Conservation (phyloP, 2,888 invertebrate species). For the Oligia fasciuncula region DNA sequence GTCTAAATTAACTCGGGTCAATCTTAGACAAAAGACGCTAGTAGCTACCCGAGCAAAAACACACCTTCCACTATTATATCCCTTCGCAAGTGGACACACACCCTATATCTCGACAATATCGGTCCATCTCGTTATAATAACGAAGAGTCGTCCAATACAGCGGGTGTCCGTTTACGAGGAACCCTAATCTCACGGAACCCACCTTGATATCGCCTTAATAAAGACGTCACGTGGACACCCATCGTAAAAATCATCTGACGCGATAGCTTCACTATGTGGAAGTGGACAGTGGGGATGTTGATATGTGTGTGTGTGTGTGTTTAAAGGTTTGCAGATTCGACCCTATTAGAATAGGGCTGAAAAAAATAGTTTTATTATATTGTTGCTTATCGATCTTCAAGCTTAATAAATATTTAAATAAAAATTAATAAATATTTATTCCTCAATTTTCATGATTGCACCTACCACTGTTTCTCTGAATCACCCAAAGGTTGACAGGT, state of each 20-base stretch:
- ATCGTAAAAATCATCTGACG: slow-evolving; percentile 75
- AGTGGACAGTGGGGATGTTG: not conserved
- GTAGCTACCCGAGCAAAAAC: not conserved
- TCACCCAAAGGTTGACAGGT: too few relatives aligned
- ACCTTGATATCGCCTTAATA: slow-evolving; percentile 81
- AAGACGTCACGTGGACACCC: slow-evolving; percentile 78
- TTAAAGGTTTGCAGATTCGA: slow-evolving; percentile 4
- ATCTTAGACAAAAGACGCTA: not conserved
- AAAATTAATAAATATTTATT: too few relatives aligned
- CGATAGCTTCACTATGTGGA: slow-evolving; percentile 46
- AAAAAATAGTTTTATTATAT: not conserved
- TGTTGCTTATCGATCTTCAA: not conserved
- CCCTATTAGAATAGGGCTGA: not conserved
- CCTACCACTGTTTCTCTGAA: too few relatives aligned
- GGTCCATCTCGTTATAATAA: slow-evolving; percentile 57
- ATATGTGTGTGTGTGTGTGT: not conserved
- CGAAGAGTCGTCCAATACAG: slow-evolving; percentile 71
- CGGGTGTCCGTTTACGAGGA: slow-evolving; percentile 82
- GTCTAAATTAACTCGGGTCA: not conserved
- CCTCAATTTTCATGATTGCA: too few relatives aligned
- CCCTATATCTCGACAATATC: slow-evolving; percentile 42
- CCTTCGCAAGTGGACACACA: not conserved
- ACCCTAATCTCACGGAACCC: slow-evolving; percentile 78
- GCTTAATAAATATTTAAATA: not conserved
- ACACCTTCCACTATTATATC: not conserved